These are phyloP conservation scores for Ruditapes philippinarum DNA, from an alignment of 1,140 invertebrate genomes.

Conservation along the genomic window DNA sequence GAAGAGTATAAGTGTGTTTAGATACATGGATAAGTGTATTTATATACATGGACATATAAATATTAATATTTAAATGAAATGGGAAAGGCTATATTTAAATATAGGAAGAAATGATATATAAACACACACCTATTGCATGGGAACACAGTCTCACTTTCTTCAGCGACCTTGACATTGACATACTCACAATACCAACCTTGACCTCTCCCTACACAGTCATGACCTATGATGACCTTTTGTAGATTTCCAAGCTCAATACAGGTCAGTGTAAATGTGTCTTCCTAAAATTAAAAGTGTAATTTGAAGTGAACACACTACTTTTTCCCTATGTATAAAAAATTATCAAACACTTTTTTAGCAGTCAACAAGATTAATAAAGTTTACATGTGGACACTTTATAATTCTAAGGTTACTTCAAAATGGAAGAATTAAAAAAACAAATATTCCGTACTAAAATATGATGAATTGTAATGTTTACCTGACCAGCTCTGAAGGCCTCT, in stretches of 20 bases:
- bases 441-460: too few species aligned
- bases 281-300: conserved; percentile 62
- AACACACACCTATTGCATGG: conserved; percentile 75
- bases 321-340: background rate
- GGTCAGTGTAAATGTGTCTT: conserved; percentile 78
- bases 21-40: too few species aligned
- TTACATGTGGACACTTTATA: too few species aligned
- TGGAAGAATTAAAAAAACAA: too few species aligned
- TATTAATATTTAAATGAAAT: too few species aligned
- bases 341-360: background rate
- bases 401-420: too few species aligned
- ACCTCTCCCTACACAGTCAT: conserved; percentile 76
- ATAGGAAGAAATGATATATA: background rate
- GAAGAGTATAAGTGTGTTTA: too few species aligned
- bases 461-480: too few species aligned
- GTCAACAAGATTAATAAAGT: too few species aligned
- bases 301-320: too few species aligned
- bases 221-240: conserved; percentile 78
- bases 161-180: conserved; percentile 68
- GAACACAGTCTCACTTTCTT: conserved; percentile 70
- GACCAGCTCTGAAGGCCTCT: conserved; percentile 74
- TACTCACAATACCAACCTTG: conserved; percentile 81
- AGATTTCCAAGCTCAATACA: conserved; percentile 76
- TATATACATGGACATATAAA: too few species aligned
- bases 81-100: too few species aligned